A percentile compares a stretch with the other conserved stretches of the same genome.
Evolutionary conservation across 2,113 vertebrate genomes (phyloP).

Genomic region (Pelmatolapia mariae): DNA sequence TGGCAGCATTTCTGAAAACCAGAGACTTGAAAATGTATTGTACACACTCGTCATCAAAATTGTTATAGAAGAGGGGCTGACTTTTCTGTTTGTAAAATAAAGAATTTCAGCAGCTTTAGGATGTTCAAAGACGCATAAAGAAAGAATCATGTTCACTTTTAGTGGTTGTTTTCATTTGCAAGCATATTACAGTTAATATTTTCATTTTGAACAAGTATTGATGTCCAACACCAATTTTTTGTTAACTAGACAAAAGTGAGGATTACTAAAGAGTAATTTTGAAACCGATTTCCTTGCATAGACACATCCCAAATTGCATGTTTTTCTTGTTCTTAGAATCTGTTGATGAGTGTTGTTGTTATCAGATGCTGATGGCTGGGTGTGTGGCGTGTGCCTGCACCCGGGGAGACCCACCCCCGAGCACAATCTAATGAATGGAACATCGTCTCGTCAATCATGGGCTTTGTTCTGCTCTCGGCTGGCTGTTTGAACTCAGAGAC

Average conservation of each 20-base stretch:
- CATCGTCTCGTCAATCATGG: slow-evolving; percentile 55
- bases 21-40: background rate
- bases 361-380: slow-evolving; percentile 29
- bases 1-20: background rate
- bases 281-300: background rate
- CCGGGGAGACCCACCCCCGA: slow-evolving; percentile 38
- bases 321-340: background rate
- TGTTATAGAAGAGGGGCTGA: background rate
- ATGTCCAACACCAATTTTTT: background rate
- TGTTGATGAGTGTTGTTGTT: slow-evolving; percentile 31
- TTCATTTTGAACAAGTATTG: background rate
- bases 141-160: background rate
- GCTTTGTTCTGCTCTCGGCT: slow-evolving; percentile 54
- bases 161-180: background rate
- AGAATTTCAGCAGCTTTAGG: background rate
- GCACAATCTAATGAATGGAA: slow-evolving; percentile 64
- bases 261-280: background rate
- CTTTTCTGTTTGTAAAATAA: background rate
- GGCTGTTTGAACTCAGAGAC: slow-evolving; percentile 49
- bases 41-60: background rate
- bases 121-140: background rate
- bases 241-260: background rate
- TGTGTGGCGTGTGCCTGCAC: slow-evolving; percentile 45
- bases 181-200: background rate
- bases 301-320: background rate